phyloP scores from a whole-genome alignment of 2,888 invertebrate species.

The Plebejus melissa region DNA sequence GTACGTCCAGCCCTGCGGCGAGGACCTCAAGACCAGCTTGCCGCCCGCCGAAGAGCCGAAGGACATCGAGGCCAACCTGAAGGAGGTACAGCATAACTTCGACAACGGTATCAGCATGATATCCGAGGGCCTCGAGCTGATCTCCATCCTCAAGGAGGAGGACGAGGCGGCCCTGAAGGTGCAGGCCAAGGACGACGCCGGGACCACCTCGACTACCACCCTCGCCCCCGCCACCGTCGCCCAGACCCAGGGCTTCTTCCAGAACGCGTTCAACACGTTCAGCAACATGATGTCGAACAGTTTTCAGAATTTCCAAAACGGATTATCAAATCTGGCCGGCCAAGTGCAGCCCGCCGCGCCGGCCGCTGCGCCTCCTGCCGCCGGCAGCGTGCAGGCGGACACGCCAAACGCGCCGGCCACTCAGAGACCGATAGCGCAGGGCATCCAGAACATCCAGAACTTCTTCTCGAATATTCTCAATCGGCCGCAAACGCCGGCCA shows the following conservation, averaged over 20 bases:
- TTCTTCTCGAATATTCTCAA: constrained; percentile 10
- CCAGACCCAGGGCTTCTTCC: constrained; percentile 6
- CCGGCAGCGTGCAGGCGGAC: not conserved
- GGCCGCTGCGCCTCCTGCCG: not conserved
- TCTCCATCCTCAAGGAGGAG: constrained; percentile 49
- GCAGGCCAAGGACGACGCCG: constrained; percentile 34
- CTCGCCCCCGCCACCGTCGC: not conserved
- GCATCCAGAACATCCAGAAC: not conserved
- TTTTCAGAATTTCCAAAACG: not conserved
- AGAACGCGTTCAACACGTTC: not conserved
- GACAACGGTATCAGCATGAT: constrained; percentile 52
- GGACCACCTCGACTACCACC: not conserved
- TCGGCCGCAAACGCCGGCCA: constrained; percentile 3
- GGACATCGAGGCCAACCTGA: constrained; percentile 41
- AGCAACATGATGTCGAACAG: constrained; percentile 2
- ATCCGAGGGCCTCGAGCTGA: constrained; percentile 51
- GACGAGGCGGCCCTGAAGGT: constrained; percentile 37
- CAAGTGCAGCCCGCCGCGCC: not conserved
- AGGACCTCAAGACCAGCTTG: constrained; percentile 33
- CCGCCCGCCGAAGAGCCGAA: constrained; percentile 39
- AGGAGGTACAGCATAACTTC: constrained; percentile 54
- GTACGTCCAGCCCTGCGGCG: constrained; percentile 43
- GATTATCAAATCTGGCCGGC: not conserved
- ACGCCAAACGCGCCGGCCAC: not conserved
- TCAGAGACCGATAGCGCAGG: not conserved